phyloP scores from a whole-genome alignment of 2,113 vertebrate species.

The Oxyruncus cristatus region DNA sequence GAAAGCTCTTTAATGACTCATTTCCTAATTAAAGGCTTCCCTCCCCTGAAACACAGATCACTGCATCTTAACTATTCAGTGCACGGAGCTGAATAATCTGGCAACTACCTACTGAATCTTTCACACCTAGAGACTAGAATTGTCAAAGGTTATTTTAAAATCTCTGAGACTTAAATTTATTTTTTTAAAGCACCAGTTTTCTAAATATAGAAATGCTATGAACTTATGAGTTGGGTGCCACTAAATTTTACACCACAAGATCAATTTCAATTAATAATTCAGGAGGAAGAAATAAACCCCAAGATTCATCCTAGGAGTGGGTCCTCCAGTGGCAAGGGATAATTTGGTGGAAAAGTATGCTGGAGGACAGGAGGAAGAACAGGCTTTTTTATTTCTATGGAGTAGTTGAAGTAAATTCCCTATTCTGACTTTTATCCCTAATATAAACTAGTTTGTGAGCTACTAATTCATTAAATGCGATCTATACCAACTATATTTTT shows the following conservation, averaged over 20 bases:
- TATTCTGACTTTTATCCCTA: background rate
- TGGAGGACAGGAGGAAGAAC: background rate
- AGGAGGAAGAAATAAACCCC: accelerated
- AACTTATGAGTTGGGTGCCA: background rate
- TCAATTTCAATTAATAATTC: background rate
- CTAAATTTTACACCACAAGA: background rate
- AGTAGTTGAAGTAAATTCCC: background rate
- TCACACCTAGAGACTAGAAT: background rate
- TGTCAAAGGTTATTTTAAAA: background rate
- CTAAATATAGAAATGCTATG: background rate
- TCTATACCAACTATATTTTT: background rate
- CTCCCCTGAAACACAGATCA: background rate
- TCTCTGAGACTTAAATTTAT: background rate
- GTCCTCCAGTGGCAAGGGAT: background rate
- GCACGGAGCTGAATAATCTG: background rate
- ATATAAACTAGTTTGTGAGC: background rate
- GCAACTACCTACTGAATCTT: background rate
- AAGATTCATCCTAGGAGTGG: background rate
- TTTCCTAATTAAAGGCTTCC: slow-evolving; percentile 18
- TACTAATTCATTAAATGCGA: background rate
- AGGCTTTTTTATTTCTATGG: background rate
- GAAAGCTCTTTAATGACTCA: background rate
- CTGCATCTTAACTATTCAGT: background rate
- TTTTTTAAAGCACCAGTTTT: background rate
- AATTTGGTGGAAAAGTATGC: background rate